A percentile compares a stretch with the other conserved stretches of the same genome.
phyloP scores from a whole-genome alignment of 2,888 invertebrate species.

The Ceratothoa steindachneri region DNA sequence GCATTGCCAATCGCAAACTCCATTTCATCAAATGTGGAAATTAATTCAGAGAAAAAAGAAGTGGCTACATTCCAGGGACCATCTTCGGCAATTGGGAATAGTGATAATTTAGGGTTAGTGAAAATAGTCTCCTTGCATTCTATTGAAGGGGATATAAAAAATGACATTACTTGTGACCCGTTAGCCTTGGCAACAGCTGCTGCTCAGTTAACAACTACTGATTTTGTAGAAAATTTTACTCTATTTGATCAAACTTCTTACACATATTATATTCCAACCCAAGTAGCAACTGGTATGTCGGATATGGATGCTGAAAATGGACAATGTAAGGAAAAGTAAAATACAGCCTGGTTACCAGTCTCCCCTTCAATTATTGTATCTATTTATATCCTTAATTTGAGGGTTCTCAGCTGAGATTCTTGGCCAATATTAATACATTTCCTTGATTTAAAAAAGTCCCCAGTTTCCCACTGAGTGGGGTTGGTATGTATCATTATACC shows the following conservation, averaged over 20 bases:
- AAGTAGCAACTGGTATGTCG: background rate
- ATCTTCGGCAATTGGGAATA: background rate
- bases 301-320: background rate
- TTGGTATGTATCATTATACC: too few relatives aligned
- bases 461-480: too few relatives aligned
- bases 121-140: conserved; percentile 1
- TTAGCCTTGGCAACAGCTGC: conserved; percentile 38
- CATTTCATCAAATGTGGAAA: background rate
- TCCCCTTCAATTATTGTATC: background rate
- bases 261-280: conserved; percentile 3
- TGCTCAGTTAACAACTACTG: conserved; percentile 31
- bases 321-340: background rate
- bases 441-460: too few relatives aligned
- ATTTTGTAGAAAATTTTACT: conserved; percentile 29
- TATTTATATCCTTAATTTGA: too few relatives aligned
- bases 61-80: background rate
- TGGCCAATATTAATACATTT: too few relatives aligned
- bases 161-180: conserved; percentile 9
- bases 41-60: background rate
- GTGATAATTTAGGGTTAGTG: background rate
- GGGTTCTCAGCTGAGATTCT: background rate
- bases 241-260: conserved; percentile 21
- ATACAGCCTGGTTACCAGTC: background rate
- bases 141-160: background rate
- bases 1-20: background rate